Conservation (phyloP, 2,113 vertebrate genomes). For the Indri indri region DNA sequence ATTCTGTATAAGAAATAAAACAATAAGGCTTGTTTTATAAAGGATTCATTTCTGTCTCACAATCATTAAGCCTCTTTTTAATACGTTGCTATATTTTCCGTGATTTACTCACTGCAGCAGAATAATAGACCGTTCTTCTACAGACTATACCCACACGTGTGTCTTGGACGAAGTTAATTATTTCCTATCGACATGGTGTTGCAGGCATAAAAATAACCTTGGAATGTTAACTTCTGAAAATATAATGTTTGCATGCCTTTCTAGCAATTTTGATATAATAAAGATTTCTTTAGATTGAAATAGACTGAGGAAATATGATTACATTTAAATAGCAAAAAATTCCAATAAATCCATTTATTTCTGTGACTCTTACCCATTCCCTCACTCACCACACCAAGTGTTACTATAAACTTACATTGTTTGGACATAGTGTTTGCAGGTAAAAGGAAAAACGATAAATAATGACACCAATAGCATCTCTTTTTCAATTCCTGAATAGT, state of each 20-base stretch:
- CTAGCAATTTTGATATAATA: neutral
- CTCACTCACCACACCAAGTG: accelerated
- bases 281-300: neutral
- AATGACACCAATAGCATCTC: neutral
- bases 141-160: neutral
- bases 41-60: neutral
- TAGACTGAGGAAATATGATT: neutral
- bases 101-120: neutral
- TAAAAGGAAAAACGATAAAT: neutral
- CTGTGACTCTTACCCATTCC: accelerated
- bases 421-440: neutral
- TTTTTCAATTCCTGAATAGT: neutral
- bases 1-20: neutral
- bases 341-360: neutral
- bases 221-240: neutral
- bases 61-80: neutral
- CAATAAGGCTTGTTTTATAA: neutral
- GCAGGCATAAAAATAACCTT: neutral
- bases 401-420: neutral
- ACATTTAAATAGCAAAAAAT: neutral
- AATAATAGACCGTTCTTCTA: neutral
- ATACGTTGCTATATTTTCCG: neutral
- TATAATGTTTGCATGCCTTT: neutral
- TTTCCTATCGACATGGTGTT: neutral
- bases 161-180: neutral